Conservation (phyloP, 2,113 vertebrate genomes). For the Emydura subglobosa region DNA sequence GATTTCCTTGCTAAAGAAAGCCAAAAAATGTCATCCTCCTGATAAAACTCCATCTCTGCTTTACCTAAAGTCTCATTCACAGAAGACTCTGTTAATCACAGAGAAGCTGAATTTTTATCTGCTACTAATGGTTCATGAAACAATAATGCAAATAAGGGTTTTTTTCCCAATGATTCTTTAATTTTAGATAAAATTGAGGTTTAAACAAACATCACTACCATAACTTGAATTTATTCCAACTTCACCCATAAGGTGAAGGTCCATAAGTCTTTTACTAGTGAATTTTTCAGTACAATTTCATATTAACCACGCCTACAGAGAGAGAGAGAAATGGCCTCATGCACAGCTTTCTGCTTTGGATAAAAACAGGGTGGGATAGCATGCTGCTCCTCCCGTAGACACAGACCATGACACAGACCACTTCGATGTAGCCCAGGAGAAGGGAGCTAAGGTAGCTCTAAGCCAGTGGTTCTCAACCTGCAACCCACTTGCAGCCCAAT, state of each 20-base stretch:
- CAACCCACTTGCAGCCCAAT: no score
- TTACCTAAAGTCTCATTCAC: not conserved
- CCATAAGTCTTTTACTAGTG: not conserved
- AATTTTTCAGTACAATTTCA: not conserved
- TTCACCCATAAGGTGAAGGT: not conserved
- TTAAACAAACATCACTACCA: not conserved
- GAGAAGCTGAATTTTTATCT: conserved; percentile 1
- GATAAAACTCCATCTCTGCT: not conserved
- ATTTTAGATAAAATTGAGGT: conserved; percentile 23
- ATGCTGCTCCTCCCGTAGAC: no score
- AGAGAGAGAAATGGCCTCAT: conserved; percentile 1
- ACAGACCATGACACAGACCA: no score
- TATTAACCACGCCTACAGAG: conserved; percentile 22
- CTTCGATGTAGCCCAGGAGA: no score
- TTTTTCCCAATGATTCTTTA: not conserved
- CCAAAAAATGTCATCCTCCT: not conserved
- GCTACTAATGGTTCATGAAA: not conserved
- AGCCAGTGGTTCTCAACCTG: no score
- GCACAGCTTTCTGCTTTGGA: conserved; percentile 3
- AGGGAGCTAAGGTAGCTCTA: no score
- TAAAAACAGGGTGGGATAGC: not conserved
- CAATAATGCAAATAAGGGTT: not conserved
- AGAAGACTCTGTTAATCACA: not conserved
- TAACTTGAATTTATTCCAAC: not conserved
- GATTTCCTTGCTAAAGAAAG: not conserved